phyloP scores from a whole-genome alignment of 92 coral and sea anemone species.

The Anthopleura xanthogrammica region DNA sequence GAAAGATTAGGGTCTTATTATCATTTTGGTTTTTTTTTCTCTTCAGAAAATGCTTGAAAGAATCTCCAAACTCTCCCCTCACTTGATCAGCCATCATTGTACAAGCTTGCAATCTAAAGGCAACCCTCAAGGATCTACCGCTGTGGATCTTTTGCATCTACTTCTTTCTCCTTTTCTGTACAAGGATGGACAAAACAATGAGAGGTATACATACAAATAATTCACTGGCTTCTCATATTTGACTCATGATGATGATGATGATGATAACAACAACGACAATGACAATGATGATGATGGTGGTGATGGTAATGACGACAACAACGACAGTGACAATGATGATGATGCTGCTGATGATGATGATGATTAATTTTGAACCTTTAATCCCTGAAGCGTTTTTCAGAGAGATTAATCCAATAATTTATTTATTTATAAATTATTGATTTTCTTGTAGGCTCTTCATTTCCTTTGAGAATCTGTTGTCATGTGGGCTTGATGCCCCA shows the following conservation, averaged over 20 bases:
- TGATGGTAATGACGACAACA: too few species aligned
- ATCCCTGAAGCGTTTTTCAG: too few species aligned
- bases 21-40: background rate
- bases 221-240: background rate
- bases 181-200: constrained; percentile 43
- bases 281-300: too few species aligned
- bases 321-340: too few species aligned
- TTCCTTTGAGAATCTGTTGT: constrained; percentile 66
- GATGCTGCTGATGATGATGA: too few species aligned
- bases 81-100: constrained; percentile 57
- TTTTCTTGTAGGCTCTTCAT: constrained; percentile 58
- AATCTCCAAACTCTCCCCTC: constrained; percentile 52
- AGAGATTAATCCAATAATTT: too few species aligned
- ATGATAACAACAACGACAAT: too few species aligned
- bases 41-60: constrained; percentile 67
- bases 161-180: constrained; percentile 49
- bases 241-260: too few species aligned
- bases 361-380: too few species aligned
- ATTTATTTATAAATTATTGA: background rate
- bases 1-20: too few species aligned
- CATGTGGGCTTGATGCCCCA: constrained; percentile 67
- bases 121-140: constrained; percentile 79
- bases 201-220: constrained; percentile 46
- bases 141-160: constrained; percentile 61
- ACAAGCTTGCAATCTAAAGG: constrained; percentile 71